Evolutionary conservation across 2,797 vertebrate species (phyloP).

Genomic region (Channallabes apus): DNA sequence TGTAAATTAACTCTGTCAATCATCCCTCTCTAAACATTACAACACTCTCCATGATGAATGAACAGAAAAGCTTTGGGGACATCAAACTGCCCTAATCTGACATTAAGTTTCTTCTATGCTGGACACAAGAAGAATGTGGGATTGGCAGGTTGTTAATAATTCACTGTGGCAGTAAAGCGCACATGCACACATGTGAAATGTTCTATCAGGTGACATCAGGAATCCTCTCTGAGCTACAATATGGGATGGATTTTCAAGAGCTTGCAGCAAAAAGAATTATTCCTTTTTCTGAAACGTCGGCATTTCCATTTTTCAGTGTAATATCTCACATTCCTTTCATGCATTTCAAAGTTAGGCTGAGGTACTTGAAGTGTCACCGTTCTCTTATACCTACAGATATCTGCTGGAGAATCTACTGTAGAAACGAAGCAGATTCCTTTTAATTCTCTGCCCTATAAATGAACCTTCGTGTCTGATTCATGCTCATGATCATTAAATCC

Average conservation of each 20-base stretch:
- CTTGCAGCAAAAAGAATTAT: neutral
- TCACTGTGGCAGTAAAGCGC: slow-evolving; percentile 43
- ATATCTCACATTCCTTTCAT: neutral
- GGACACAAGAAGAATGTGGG: slow-evolving; percentile 58
- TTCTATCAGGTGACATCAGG: slow-evolving; percentile 35
- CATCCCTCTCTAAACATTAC: neutral
- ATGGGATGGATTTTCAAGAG: neutral
- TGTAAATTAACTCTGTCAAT: neutral
- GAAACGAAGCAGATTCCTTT: neutral
- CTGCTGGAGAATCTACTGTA: neutral
- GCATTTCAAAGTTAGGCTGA: neutral
- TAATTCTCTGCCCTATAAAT: slow-evolving; percentile 9
- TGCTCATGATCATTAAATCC: slow-evolving; percentile 18
- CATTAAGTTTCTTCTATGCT: slow-evolving; percentile 54
- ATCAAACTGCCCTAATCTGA: slow-evolving; percentile 38
- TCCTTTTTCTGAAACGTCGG: neutral
- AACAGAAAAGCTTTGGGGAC: slow-evolving; percentile 19
- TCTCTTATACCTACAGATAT: neutral
- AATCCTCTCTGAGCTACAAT: slow-evolving; percentile 37
- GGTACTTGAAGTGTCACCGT: neutral
- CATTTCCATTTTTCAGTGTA: neutral
- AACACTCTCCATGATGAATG: no score
- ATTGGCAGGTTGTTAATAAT: slow-evolving; percentile 63
- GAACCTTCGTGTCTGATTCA: neutral
- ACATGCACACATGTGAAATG: slow-evolving; percentile 18